A percentile compares a stretch with the other conserved stretches of the same genome.
phyloP scores from a whole-genome alignment of 2,888 invertebrate species.

The Rhodophaea formosa region DNA sequence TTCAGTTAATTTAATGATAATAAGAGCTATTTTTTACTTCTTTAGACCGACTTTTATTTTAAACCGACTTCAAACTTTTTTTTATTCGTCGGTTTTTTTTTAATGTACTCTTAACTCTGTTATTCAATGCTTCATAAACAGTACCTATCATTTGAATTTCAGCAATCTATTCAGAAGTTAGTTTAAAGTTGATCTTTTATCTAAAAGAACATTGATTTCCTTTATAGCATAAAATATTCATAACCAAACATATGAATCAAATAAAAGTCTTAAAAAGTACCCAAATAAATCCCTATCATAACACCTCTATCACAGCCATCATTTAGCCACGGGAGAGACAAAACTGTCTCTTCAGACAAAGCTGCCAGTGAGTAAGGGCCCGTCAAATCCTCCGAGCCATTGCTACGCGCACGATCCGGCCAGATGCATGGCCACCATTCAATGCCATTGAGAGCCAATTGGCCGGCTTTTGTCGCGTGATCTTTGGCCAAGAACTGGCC shows the following conservation, averaged over 20 bases:
- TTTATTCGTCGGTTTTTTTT: too few species aligned
- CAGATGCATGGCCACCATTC: constrained; percentile 63
- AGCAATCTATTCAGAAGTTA: too few species aligned
- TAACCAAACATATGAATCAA: background rate
- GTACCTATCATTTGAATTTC: too few species aligned
- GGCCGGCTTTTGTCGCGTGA: constrained; percentile 47
- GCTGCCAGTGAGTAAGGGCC: constrained; percentile 61
- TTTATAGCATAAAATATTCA: background rate
- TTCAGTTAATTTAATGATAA: too few species aligned
- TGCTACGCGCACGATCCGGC: constrained; percentile 65
- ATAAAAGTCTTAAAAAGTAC: background rate
- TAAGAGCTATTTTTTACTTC: too few species aligned
- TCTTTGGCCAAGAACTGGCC: constrained; percentile 36
- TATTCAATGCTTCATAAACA: too few species aligned
- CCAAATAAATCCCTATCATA: background rate
- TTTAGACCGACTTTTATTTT: too few species aligned
- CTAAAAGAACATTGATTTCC: too few species aligned
- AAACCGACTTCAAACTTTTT: too few species aligned
- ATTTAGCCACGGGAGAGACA: constrained; percentile 5
- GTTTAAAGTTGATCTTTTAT: too few species aligned
- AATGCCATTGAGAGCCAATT: constrained; percentile 32
- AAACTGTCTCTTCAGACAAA: constrained; percentile 54
- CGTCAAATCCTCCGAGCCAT: constrained; percentile 69
- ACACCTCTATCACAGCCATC: background rate
- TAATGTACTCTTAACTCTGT: too few species aligned